phyloP scores from a whole-genome alignment of 2,113 vertebrate genomes.

The Neotoma lepida region DNA sequence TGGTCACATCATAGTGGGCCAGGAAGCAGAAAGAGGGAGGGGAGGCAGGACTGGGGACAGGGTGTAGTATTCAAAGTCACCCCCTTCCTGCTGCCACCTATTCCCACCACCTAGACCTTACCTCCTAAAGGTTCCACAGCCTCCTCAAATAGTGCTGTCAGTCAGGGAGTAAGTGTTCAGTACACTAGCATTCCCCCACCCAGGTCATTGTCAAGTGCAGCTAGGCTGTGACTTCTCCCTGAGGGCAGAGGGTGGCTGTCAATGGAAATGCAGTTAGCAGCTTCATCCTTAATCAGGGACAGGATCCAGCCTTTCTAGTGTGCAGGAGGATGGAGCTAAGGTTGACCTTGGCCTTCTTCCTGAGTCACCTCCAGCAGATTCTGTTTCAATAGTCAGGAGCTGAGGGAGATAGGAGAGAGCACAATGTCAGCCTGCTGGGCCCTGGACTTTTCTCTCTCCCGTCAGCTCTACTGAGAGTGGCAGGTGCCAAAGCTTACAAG shows the following conservation, averaged over 20 bases:
- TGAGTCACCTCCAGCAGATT: not conserved
- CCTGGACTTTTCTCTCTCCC: constrained; percentile 80
- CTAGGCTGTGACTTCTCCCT: not conserved
- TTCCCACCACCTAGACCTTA: not conserved
- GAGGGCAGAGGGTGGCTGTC: not conserved
- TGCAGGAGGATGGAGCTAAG: not conserved
- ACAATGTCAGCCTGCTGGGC: constrained; percentile 75
- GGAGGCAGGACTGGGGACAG: not conserved
- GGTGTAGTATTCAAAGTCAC: not conserved
- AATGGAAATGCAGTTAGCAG: not conserved
- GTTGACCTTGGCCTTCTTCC: not conserved
- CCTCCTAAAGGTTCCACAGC: not conserved
- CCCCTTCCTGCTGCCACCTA: too few species aligned
- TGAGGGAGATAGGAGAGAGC: not conserved
- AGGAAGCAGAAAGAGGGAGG: not conserved
- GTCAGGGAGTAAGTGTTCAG: not conserved
- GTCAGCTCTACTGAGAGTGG: constrained; percentile 81
- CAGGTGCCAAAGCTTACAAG: constrained; percentile 83
- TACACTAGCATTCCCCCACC: not conserved
- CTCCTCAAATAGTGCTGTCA: not conserved
- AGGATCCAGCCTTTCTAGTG: not conserved
- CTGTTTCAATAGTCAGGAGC: not conserved
- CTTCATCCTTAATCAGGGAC: not conserved
- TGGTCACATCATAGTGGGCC: not conserved
- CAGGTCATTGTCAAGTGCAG: not conserved